Conservation (phyloP, 2,888 invertebrate genomes). For the Fragum fragum region DNA sequence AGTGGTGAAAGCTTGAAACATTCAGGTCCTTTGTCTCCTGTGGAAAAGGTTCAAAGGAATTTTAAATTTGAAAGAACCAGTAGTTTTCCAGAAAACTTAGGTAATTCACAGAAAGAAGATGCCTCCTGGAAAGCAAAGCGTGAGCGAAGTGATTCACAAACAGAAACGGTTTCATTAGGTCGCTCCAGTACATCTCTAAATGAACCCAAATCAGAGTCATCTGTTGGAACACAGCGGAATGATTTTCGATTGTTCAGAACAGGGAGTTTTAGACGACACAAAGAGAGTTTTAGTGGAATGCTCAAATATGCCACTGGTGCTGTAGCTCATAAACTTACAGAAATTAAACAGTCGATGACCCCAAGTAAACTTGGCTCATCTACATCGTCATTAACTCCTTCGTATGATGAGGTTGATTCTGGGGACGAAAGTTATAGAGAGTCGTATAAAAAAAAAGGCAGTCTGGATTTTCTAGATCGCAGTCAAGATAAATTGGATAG, state of each 20-base stretch:
- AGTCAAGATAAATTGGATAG: slow-evolving; percentile 63
- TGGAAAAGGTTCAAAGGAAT: slow-evolving; percentile 70
- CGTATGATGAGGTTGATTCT: slow-evolving; percentile 75
- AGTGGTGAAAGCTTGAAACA: slow-evolving; percentile 10
- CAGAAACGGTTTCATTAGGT: slow-evolving; percentile 44
- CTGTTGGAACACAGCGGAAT: slow-evolving; percentile 33
- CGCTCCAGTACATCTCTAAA: slow-evolving; percentile 70
- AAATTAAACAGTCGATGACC: slow-evolving; percentile 84
- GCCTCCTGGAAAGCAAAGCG: slow-evolving; percentile 24
- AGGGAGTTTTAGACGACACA: slow-evolving; percentile 72
- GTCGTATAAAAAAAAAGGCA: slow-evolving; percentile 46
- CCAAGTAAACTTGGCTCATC: slow-evolving; percentile 79
- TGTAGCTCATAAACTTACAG: slow-evolving; percentile 81
- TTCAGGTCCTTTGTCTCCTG: slow-evolving; percentile 31
- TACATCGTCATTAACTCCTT: slow-evolving; percentile 72
- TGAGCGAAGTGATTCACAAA: slow-evolving; percentile 37
- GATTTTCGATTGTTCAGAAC: slow-evolving; percentile 64
- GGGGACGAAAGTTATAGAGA: slow-evolving; percentile 67
- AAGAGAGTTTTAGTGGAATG: slow-evolving; percentile 79
- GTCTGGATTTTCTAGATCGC: slow-evolving; percentile 69
- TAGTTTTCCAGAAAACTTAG: slow-evolving; percentile 76
- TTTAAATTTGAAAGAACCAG: slow-evolving; percentile 76
- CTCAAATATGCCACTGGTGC: slow-evolving; percentile 79
- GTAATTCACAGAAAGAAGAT: slow-evolving; percentile 40
- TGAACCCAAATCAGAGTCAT: slow-evolving; percentile 58